Conservation (phyloP, 2,888 invertebrate species). For the Therioaphis trifolii region DNA sequence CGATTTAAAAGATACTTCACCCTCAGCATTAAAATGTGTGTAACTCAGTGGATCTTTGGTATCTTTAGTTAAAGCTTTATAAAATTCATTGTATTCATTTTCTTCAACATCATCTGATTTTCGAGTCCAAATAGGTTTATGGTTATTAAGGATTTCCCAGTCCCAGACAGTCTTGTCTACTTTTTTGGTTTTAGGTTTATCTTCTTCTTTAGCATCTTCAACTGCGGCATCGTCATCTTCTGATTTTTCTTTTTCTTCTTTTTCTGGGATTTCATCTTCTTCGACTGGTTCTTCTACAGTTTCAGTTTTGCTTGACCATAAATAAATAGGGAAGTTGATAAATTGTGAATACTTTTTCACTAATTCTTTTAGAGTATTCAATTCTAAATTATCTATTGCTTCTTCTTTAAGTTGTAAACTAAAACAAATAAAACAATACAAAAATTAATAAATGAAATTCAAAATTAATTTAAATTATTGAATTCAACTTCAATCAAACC, state of each 20-base stretch:
- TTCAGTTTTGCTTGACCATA: constrained; percentile 81
- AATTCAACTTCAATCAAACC: constrained; percentile 70
- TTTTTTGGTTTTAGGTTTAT: constrained; percentile 85
- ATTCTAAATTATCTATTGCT: constrained; percentile 94
- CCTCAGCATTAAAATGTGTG: constrained; percentile 97
- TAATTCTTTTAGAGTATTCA: constrained; percentile 87
- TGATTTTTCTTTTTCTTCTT: constrained; percentile 67
- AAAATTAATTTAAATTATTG: not conserved
- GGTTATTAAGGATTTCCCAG: constrained; percentile 95
- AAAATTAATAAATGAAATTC: not conserved
- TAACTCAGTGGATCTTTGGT: constrained; percentile 83
- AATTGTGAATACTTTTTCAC: constrained; percentile 99
- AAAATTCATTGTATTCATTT: constrained; percentile 94
- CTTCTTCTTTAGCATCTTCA: constrained; percentile 78
- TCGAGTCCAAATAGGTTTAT: constrained; percentile 98
- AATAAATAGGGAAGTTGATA: constrained; percentile 97
- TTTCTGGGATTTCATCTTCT: constrained; percentile 70
- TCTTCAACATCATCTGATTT: constrained; percentile 87
- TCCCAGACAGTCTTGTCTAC: constrained; percentile 97
- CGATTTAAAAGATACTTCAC: constrained; percentile 98
- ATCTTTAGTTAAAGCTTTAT: constrained; percentile 94
- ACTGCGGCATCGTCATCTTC: constrained; percentile 74
- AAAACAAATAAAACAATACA: constrained; percentile 67
- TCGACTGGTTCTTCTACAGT: constrained; percentile 59
- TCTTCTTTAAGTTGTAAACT: constrained; percentile 95